Evolutionary conservation across 2,888 invertebrate genomes (phyloP).

Genomic region (Trissolcus brochymenae): DNA sequence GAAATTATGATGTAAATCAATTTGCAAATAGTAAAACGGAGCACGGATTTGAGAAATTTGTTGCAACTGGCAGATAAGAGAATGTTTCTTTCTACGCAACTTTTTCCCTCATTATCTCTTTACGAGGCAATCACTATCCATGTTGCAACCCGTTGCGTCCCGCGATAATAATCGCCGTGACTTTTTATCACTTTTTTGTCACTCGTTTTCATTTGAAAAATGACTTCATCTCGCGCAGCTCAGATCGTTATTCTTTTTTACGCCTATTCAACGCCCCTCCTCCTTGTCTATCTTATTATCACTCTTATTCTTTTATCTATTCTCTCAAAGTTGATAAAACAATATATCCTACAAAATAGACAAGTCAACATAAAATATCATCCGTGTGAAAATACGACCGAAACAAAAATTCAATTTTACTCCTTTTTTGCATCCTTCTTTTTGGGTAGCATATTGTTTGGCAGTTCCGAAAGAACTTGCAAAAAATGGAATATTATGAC

Average conservation of each 20-base stretch:
- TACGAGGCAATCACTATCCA: slow-evolving; percentile 55
- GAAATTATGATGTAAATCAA: not conserved
- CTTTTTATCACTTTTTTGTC: slow-evolving; percentile 52
- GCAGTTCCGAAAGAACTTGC: not conserved
- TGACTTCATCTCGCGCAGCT: slow-evolving; percentile 40
- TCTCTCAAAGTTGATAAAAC: not conserved
- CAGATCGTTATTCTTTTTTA: slow-evolving; percentile 2
- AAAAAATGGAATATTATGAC: slow-evolving; percentile 3
- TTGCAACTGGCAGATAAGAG: slow-evolving; percentile 45
- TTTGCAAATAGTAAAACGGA: not conserved
- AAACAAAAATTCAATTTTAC: no score
- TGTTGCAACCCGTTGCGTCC: slow-evolving; percentile 56
- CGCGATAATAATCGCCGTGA: slow-evolving; percentile 52
- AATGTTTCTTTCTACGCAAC: slow-evolving; percentile 45
- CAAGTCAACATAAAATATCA: no score
- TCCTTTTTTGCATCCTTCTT: no score
- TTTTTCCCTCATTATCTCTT: slow-evolving; percentile 56
- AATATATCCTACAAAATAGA: not conserved
- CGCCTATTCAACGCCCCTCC: not conserved
- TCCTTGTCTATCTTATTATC: not conserved
- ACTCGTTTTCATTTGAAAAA: slow-evolving; percentile 50
- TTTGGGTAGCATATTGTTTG: no score
- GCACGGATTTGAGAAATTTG: slow-evolving; percentile 22
- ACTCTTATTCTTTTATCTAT: no score
- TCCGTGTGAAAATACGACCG: no score